phyloP scores from a whole-genome alignment of 2,888 invertebrate species.

The Pachycephus smyrnensis region DNA sequence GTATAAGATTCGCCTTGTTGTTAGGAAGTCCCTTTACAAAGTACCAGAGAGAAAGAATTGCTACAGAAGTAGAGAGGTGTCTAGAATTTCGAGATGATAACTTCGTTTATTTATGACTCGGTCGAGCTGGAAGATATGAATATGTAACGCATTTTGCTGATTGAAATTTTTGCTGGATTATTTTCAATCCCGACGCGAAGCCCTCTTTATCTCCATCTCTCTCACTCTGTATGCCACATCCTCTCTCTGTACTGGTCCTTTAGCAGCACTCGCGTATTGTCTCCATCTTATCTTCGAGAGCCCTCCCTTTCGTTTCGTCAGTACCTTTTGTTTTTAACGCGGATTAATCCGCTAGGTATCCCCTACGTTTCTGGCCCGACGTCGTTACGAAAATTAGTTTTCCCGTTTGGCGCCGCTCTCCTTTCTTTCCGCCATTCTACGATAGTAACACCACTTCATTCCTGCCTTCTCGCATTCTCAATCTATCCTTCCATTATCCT shows the following conservation, averaged over 20 bases:
- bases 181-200: conserved; percentile 35
- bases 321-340: conserved; percentile 20
- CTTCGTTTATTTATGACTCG: conserved; percentile 48
- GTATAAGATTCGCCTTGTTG: not conserved
- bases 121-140: conserved; percentile 48
- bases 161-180: conserved; percentile 63
- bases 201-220: conserved; percentile 31
- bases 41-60: not conserved
- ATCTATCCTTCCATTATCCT: not conserved
- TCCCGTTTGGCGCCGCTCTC: not conserved
- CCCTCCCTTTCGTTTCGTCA: conserved; percentile 18
- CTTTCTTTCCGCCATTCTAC: not conserved
- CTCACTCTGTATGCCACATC: conserved; percentile 11
- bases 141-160: conserved; percentile 65
- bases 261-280: conserved; percentile 11
- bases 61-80: conserved; percentile 35
- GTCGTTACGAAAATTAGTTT: conserved; percentile 6
- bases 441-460: not conserved
- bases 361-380: conserved; percentile 1
- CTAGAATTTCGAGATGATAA: conserved; percentile 44
- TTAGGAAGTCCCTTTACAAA: not conserved
- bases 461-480: not conserved
- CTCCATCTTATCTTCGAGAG: conserved; percentile 23
- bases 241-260: not conserved
- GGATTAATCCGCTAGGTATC: conserved; percentile 20